These are phyloP conservation scores for Rousettus madagascariensis DNA, from an alignment of 2,797 vertebrate species.

Conservation along the genomic window DNA sequence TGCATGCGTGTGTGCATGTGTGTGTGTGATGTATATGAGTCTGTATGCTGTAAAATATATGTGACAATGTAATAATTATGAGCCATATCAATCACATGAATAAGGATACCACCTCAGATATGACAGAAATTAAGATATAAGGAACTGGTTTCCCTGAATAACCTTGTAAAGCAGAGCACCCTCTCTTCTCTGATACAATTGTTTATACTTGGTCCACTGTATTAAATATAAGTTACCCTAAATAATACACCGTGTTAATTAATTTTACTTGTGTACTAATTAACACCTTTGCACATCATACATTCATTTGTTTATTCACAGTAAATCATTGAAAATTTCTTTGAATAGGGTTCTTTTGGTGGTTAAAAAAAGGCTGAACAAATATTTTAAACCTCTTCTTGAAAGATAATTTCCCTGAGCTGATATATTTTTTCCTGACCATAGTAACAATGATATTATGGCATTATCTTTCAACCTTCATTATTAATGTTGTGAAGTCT, in stretches of 20 bases:
- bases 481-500: not conserved
- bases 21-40: not conserved
- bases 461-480: not conserved
- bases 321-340: not conserved
- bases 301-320: not conserved
- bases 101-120: not conserved
- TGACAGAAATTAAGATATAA: not conserved
- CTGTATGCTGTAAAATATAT: not conserved
- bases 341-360: not conserved
- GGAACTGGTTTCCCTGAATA: not conserved
- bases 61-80: not conserved
- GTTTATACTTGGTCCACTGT: not conserved
- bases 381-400: not conserved
- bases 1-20: not conserved
- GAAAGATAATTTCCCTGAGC: not conserved
- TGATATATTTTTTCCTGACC: not conserved
- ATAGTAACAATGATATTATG: not conserved
- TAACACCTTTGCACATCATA: not conserved
- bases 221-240: not conserved
- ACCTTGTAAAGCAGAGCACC: not conserved
- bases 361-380: not conserved
- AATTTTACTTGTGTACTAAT: not conserved
- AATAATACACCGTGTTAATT: not conserved
- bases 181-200: not conserved
- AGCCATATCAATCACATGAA: not conserved